Conservation (phyloP, 2,797 vertebrate genomes). For the Fringilla coelebs region DNA sequence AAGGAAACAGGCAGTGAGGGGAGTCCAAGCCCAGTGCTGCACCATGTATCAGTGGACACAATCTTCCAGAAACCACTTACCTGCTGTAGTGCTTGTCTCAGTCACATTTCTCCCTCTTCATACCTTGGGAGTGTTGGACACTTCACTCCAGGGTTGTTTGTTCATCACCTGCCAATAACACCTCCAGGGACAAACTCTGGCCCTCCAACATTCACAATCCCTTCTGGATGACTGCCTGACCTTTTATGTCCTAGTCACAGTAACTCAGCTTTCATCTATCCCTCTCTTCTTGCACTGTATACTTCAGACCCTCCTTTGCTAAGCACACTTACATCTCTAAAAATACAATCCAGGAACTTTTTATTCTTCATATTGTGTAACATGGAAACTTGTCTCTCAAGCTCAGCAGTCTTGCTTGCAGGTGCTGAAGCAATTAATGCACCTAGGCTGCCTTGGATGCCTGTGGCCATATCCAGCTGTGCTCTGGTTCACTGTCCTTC, state of each 20-base stretch:
- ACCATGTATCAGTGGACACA: background rate
- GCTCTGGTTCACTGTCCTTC: background rate
- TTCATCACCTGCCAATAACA: background rate
- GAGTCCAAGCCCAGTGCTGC: background rate
- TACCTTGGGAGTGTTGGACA: background rate
- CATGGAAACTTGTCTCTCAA: background rate
- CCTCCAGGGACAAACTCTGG: background rate
- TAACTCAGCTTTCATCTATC: background rate
- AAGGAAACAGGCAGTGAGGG: background rate
- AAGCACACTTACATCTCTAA: background rate
- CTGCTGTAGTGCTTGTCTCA: background rate
- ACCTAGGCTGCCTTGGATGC: background rate
- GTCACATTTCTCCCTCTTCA: background rate
- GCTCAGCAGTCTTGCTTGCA: background rate
- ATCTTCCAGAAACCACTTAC: background rate
- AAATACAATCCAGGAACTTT: background rate
- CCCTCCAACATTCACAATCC: background rate
- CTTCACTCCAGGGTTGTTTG: background rate
- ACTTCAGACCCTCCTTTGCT: background rate
- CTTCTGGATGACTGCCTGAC: background rate
- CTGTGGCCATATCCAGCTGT: background rate
- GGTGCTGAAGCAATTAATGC: background rate
- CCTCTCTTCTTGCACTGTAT: background rate
- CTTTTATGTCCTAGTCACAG: background rate
- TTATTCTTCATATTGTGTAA: background rate